These are phyloP conservation scores for Colistium nudipinnis DNA, from an alignment of 2,113 vertebrate genomes.

Conservation along the genomic window DNA sequence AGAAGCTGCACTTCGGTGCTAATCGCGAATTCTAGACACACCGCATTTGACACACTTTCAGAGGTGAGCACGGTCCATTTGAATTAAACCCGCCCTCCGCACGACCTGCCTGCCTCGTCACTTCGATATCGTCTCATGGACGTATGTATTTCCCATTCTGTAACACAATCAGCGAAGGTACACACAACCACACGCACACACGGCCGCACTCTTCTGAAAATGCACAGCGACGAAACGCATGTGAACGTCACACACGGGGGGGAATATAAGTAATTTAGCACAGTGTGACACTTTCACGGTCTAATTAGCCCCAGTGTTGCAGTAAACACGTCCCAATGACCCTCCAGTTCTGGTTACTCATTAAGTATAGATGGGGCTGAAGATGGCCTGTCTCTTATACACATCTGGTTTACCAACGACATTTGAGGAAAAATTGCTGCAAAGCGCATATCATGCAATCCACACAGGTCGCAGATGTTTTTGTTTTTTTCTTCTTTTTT, in stretches of 20 bases:
- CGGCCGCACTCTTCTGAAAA: slow-evolving; percentile 15
- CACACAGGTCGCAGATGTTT: slow-evolving; percentile 2
- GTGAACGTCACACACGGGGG: slow-evolving; percentile 35
- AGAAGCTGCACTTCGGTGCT: not conserved
- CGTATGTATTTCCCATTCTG: slow-evolving; percentile 51
- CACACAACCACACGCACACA: slow-evolving; percentile 39
- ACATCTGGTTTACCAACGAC: slow-evolving; percentile 24
- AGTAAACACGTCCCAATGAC: slow-evolving; percentile 76
- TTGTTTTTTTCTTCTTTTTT: not conserved
- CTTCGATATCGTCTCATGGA: slow-evolving; percentile 48
- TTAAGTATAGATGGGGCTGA: slow-evolving; percentile 65
- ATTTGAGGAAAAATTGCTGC: slow-evolving; percentile 11
- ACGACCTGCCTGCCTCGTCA: slow-evolving; percentile 24
- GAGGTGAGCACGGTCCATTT: slow-evolving; percentile 22
- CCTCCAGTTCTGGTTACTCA: slow-evolving; percentile 67
- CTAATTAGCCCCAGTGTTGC: slow-evolving; percentile 75
- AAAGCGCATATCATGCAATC: slow-evolving; percentile 14
- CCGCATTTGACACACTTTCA: slow-evolving; percentile 33
- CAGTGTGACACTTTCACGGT: slow-evolving; percentile 76
- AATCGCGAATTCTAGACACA: slow-evolving; percentile 24
- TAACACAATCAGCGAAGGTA: slow-evolving; percentile 57
- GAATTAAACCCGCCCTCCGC: slow-evolving; percentile 11
- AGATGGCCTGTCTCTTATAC: slow-evolving; percentile 46
- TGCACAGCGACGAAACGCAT: not conserved
- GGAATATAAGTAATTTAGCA: slow-evolving; percentile 74